Evolutionary conservation across 2,888 invertebrate species (phyloP), one percentile per base, ranked within the genome.

Genomic region (Cryptophagus acutangulus): DNA sequence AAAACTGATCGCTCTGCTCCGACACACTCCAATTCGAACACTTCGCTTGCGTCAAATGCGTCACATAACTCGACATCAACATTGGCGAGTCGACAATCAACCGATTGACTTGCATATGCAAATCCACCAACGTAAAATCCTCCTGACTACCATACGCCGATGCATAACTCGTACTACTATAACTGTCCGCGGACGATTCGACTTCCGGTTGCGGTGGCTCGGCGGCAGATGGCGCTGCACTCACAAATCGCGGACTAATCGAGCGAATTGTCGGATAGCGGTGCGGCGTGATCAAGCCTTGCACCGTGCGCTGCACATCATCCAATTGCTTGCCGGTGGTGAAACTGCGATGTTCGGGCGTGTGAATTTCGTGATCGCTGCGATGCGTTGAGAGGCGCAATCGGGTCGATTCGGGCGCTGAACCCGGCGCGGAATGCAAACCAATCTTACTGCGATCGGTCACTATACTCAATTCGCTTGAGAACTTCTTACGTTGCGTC

Each of bases 41-140:
- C 43, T 72, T 73, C 16, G 76, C 84, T 71, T 93, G 93, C 2
- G 92, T 90, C 60, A 96, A 73, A 67, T 95, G 93, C 57, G 85
- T 85, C 63, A 89, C 82, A 65, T 96, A 96, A 61, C 93, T 93
- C 2, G 92, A 87, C 91, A 96, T 92, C 1, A 96, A 72, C 37
- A 96, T 72, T 0, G 95, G 93, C 0, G 95, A 95, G 59, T 94
- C 91, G 3, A 90, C 84, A 48, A 96, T 95, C 0, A 94, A 88
- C 43, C 81, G 76, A 43, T 70, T 64, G n/a, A 51, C 84, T 72
- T 96, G 95, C 81, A 91, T 89, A 60, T 94, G 93, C 10, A 96
- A 74, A 70, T 95, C 93, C 0, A 96, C 90, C 38, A 92, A 70
- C 0, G 90, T 90, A 69, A 90, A 82, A 63, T 92, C 92, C 70